phyloP scores from a whole-genome alignment of 2,113 vertebrate genomes.

The Stegostoma tigrinum region DNA sequence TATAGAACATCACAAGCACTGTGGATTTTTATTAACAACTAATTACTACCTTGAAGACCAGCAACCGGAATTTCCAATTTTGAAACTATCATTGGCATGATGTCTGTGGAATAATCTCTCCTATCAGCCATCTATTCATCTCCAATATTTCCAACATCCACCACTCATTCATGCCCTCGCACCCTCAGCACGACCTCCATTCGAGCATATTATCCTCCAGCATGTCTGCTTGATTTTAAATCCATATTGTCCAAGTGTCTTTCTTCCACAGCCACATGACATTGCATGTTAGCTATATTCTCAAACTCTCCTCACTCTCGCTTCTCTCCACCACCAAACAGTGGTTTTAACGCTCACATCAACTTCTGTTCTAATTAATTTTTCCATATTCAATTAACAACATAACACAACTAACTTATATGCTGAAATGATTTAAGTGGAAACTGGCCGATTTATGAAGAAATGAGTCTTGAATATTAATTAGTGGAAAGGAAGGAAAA shows the following conservation, averaged over 20 bases:
- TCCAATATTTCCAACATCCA: not conserved
- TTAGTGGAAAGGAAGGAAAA: not conserved
- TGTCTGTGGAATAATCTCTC: not conserved
- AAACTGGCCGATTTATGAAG: not conserved
- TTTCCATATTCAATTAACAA: not conserved
- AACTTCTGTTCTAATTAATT: not conserved
- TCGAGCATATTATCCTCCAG: not conserved
- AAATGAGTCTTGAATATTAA: not conserved
- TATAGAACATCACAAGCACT: not conserved
- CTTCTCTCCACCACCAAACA: not conserved
- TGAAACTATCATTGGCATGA: not conserved
- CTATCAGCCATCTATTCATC: not conserved
- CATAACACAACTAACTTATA: not conserved
- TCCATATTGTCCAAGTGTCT: not conserved
- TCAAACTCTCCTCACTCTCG: not conserved
- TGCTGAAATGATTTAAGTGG: not conserved
- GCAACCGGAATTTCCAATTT: not conserved
- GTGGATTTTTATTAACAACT: not conserved
- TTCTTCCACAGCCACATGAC: not conserved
- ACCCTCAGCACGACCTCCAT: not conserved
- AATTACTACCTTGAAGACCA: not conserved
- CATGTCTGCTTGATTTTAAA: not conserved
- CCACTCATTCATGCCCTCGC: too few species aligned
- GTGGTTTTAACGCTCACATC: not conserved
- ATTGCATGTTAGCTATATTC: not conserved